Evolutionary conservation across 2,797 vertebrate genomes (phyloP).

Genomic region (Valencia hispanica): DNA sequence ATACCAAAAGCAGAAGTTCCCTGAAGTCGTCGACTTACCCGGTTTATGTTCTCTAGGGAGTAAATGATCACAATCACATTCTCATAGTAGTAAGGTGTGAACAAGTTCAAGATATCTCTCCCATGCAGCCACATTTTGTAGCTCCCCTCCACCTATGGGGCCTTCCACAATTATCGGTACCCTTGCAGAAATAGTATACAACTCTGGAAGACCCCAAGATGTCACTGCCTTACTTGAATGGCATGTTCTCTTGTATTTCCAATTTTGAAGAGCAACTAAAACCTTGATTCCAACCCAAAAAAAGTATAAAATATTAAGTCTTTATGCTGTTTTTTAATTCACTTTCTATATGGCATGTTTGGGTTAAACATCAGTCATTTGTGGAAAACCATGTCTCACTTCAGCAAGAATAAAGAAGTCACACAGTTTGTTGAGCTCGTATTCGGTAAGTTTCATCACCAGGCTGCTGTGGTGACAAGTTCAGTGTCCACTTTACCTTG

Average conservation of each 20-base stretch:
- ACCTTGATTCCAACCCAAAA: neutral
- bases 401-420: too few relatives aligned
- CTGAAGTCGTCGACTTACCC: neutral
- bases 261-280: neutral
- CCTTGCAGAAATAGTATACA: neutral
- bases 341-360: neutral
- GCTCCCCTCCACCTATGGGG: too few relatives aligned
- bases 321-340: neutral
- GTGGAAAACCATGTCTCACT: neutral
- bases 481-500: neutral
- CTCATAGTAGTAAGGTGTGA: neutral
- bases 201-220: neutral
- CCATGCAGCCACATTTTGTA: neutral
- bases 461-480: neutral
- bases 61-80: neutral
- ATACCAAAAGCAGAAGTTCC: conserved; percentile 28
- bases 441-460: neutral
- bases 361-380: neutral
- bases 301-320: neutral
- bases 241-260: neutral
- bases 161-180: neutral
- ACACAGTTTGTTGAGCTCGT: neutral
- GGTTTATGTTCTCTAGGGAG: neutral
- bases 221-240: neutral
- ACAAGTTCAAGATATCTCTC: neutral